phyloP scores from a whole-genome alignment of 2,888 invertebrate genomes.

The Apamea epomidion region DNA sequence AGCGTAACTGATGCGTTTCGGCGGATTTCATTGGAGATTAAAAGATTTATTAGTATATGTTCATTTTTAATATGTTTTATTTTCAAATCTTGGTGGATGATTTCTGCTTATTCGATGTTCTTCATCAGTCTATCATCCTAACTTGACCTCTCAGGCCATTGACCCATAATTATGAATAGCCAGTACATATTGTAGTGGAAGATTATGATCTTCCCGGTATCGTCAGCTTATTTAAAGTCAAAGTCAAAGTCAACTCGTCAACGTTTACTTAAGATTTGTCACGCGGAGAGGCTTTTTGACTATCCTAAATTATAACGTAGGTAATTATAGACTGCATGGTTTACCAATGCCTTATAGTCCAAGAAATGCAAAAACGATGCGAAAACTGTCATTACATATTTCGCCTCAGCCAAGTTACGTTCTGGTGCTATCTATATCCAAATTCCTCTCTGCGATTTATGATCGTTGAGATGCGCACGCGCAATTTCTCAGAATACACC shows the following conservation, averaged over 20 bases:
- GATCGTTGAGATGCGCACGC: constrained; percentile 74
- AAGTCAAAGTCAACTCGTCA: too few relatives aligned
- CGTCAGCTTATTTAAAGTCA: not conserved
- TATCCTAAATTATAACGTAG: not conserved
- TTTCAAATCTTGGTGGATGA: not conserved
- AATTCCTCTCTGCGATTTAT: constrained; percentile 77
- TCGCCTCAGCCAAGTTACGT: constrained; percentile 63
- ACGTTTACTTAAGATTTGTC: not conserved
- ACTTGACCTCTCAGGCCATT: not conserved
- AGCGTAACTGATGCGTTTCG: constrained; percentile 64
- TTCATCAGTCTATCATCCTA: not conserved
- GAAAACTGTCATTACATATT: constrained; percentile 3
- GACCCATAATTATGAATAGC: not conserved
- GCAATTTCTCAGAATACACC: constrained; percentile 74
- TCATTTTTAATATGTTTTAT: not conserved
- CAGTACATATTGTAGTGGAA: not conserved
- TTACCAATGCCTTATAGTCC: not conserved
- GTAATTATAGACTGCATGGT: not conserved
- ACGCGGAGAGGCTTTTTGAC: not conserved
- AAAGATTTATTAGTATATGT: not conserved
- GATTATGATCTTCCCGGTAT: not conserved
- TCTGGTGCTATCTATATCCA: constrained; percentile 73
- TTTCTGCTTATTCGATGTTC: not conserved
- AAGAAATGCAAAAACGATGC: not conserved
- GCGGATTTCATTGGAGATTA: constrained; percentile 2